Conservation (phyloP, 1,140 invertebrate genomes). For the Atta texana region DNA sequence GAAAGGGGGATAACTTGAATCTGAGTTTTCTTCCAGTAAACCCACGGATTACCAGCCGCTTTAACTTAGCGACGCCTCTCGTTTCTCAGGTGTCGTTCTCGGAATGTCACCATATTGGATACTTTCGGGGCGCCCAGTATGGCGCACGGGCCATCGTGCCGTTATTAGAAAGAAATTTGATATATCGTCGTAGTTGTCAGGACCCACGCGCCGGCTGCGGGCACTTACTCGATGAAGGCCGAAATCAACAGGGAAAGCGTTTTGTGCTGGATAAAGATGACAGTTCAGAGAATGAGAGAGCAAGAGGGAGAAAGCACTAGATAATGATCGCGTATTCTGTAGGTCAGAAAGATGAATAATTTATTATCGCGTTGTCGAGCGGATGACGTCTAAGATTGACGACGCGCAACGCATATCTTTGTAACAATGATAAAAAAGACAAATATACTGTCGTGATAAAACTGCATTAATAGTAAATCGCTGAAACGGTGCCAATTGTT, state of each 20-base stretch:
- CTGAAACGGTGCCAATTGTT: neutral
- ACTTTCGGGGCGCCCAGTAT: conserved; percentile 65
- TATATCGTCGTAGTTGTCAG: conserved; percentile 72
- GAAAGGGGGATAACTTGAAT: conserved; percentile 80
- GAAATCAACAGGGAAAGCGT: conserved; percentile 46
- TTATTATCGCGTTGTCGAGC: neutral
- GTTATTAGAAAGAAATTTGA: conserved; percentile 83
- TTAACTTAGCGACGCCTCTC: conserved; percentile 80
- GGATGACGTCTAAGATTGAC: conserved; percentile 20
- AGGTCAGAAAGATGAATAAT: conserved; percentile 19
- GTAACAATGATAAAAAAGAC: neutral
- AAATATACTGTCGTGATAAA: neutral
- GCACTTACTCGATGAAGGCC: conserved; percentile 15
- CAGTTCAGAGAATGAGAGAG: neutral
- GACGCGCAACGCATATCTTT: neutral
- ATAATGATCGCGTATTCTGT: conserved; percentile 28
- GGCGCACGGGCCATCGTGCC: conserved; percentile 32
- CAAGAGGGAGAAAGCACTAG: neutral
- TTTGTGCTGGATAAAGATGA: conserved; percentile 24
- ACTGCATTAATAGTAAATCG: neutral
- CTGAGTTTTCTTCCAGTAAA: conserved; percentile 82
- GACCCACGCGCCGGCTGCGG: conserved; percentile 34
- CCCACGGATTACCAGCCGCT: conserved; percentile 80
- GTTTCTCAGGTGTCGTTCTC: conserved; percentile 81
- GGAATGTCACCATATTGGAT: conserved; percentile 82